These are phyloP conservation scores for Scolopax rusticola DNA, from an alignment of 2,797 vertebrate species.

Conservation along the genomic window DNA sequence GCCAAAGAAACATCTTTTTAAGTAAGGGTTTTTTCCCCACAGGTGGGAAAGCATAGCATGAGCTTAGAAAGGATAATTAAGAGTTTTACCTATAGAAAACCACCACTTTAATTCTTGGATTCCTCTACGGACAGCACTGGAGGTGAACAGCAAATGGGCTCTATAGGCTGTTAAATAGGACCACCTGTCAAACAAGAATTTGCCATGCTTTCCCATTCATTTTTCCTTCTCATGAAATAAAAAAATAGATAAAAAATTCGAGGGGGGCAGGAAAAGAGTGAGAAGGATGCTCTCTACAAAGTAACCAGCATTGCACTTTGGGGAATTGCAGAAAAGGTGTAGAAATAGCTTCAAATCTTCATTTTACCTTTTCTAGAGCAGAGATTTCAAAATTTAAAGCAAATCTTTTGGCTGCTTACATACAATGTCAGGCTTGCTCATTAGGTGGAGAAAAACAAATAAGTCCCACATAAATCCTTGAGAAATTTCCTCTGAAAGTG, in stretches of 20 bases:
- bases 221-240: not conserved
- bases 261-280: rapidly evolving
- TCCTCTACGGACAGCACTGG: not conserved
- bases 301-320: not conserved
- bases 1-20: not conserved
- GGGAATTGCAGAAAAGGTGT: not conserved
- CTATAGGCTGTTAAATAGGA: not conserved
- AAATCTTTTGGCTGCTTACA: not conserved
- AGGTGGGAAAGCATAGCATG: not conserved
- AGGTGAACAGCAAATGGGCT: not conserved
- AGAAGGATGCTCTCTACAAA: not conserved
- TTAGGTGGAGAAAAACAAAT: not conserved
- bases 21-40: not conserved
- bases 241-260: not conserved
- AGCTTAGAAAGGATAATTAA: conserved; percentile 13
- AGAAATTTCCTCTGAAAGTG: not conserved
- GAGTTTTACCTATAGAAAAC: not conserved
- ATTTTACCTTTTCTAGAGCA: not conserved
- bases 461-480: not conserved
- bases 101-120: not conserved
- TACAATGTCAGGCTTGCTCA: not conserved
- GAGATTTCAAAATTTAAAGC: not conserved
- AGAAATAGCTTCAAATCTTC: not conserved
- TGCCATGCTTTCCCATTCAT: not conserved
- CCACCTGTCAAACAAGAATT: not conserved